Conservation (phyloP, 2,797 vertebrate genomes). For the Amphiprion clarkii region DNA sequence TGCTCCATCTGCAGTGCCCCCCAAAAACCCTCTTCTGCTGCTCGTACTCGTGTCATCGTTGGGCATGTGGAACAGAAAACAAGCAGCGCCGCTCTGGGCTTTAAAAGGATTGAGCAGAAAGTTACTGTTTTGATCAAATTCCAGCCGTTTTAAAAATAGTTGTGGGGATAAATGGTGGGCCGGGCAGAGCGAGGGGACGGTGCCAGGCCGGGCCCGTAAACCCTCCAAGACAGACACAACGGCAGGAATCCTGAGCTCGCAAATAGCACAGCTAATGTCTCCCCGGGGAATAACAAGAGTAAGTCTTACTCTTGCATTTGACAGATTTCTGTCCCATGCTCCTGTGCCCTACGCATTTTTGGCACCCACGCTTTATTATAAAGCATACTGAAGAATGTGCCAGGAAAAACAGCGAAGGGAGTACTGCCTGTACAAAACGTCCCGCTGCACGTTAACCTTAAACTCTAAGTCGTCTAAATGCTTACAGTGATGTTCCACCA, state of each 20-base stretch:
- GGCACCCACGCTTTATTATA: constrained; percentile 57
- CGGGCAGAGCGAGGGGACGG: constrained; percentile 57
- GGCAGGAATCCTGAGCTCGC: constrained; percentile 66
- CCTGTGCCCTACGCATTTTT: constrained; percentile 66
- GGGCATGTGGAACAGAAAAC: constrained; percentile 77
- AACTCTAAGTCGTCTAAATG: constrained; percentile 12
- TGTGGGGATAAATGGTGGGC: constrained; percentile 74
- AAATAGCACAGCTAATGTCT: constrained; percentile 71
- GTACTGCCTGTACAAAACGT: constrained; percentile 24
- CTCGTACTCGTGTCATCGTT: constrained; percentile 53
- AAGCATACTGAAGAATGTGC: constrained; percentile 62
- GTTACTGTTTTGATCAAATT: constrained; percentile 85
- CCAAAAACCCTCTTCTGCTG: constrained; percentile 19
- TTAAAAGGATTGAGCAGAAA: constrained; percentile 80
- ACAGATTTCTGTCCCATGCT: constrained; percentile 77
- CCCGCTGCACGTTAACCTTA: constrained; percentile 18
- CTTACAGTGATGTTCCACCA: constrained; percentile 2
- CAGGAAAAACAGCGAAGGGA: constrained; percentile 47
- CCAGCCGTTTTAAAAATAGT: constrained; percentile 85
- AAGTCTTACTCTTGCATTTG: constrained; percentile 65
- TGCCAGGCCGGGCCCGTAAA: constrained; percentile 73
- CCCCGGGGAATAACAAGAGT: constrained; percentile 59
- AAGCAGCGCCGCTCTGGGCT: constrained; percentile 67
- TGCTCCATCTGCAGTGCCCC: constrained; percentile 22
- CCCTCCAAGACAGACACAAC: constrained; percentile 61